Evolutionary conservation across 2,888 invertebrate genomes (phyloP), one percentile per base, ranked within the genome.

Genomic region (Aspidapion aeneum): DNA sequence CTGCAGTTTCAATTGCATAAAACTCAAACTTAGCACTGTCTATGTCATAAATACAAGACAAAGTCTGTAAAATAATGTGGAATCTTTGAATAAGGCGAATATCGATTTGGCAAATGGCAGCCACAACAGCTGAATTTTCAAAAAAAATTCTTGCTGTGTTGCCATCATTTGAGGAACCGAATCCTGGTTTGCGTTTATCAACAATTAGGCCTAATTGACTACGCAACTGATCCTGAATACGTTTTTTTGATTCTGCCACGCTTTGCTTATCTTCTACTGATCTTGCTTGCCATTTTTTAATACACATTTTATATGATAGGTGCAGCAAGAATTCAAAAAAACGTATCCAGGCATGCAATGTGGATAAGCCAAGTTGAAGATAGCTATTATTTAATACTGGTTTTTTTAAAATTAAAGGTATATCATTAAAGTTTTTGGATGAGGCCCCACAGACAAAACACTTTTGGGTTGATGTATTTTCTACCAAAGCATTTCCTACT

Each of bases 141-240:
- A 60, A 55, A 55, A 55, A 60, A 2, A 3, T 51, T n/a, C 50
- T 12, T 18, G 49, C 50, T 16, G 51, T 54, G 20, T 58, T 58
- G 49, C 58, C 58, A 51, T 58, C 58, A 49, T 58, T 58, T 17
- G 50, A 58, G 12, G 58, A 58, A 49, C 58, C 50, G 18, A 58
- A 58, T 51, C 58, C 58, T 49, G 58, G 51, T 58, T 58, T 51
- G n/a, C 2, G 58, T 48, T 60, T 60, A 60, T 55, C 60, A 12
- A 60, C 55, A 35, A 60, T 60, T 55, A 60, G 21, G 18, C 55
- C 60, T 35, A 60, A n/a, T 18, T 48, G 19, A n/a, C 19, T 19
- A 60, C 20, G 2, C 55, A 55, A 55, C 21, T 56, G 20, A 3
- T 18, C 9, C n/a, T 56, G 56, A 56, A 56, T 56, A 21, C 19